phyloP scores from a whole-genome alignment of 2,888 invertebrate genomes.

The Listrodromus nycthemerus region DNA sequence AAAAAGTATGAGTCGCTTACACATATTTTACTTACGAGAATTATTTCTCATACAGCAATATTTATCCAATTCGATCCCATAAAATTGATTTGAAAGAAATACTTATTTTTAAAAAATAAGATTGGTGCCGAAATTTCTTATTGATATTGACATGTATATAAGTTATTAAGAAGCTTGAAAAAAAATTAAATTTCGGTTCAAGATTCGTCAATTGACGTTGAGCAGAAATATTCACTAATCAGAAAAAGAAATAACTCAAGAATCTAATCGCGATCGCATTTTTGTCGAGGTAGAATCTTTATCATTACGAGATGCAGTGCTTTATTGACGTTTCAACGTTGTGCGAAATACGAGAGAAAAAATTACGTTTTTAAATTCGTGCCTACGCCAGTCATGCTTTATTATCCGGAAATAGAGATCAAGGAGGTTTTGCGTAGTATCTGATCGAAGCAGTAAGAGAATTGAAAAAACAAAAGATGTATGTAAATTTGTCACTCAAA shows the following conservation, averaged over 20 bases:
- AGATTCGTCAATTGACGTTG: slow-evolving; percentile 22
- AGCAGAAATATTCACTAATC: slow-evolving; percentile 2
- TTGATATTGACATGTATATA: slow-evolving; percentile 24
- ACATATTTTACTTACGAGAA: neutral
- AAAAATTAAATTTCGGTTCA: slow-evolving; percentile 6
- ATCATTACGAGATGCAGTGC: slow-evolving; percentile 7
- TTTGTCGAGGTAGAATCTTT: neutral
- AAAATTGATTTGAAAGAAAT: slow-evolving; percentile 38
- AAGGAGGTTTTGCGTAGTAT: neutral
- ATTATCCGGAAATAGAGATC: neutral
- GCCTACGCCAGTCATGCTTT: slow-evolving; percentile 16
- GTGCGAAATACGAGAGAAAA: slow-evolving; percentile 4
- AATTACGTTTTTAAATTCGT: slow-evolving; percentile 1
- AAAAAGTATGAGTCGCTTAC: neutral
- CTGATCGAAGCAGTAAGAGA: neutral
- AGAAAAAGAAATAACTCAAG: neutral
- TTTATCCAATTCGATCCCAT: slow-evolving; percentile 31
- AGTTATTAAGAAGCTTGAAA: neutral
- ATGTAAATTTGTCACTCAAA: neutral
- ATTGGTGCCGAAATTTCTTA: slow-evolving; percentile 37
- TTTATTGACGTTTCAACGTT: slow-evolving; percentile 4
- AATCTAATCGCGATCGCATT: neutral
- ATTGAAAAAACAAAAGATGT: neutral
- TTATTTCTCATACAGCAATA: neutral
- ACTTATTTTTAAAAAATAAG: slow-evolving; percentile 22